Conservation (phyloP, 2,797 vertebrate genomes). For the Threskiornis aethiopicus region DNA sequence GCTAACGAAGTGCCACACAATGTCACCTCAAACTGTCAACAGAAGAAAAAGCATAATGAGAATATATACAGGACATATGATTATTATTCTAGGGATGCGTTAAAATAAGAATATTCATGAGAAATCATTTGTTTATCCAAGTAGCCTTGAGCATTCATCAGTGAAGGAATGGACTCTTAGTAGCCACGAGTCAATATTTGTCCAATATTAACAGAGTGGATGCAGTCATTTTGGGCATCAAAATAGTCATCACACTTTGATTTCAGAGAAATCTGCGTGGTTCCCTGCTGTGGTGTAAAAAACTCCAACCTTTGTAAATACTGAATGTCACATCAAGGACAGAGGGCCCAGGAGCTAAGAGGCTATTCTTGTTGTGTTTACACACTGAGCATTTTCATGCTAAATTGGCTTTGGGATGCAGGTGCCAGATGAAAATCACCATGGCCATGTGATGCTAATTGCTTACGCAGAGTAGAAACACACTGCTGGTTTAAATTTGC, state of each 20-base stretch:
- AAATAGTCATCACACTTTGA: background rate
- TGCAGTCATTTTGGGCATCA: background rate
- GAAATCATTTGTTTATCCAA: constrained; percentile 55
- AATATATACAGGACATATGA: background rate
- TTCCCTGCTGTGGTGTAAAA: background rate
- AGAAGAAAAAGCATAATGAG: background rate
- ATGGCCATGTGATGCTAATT: background rate
- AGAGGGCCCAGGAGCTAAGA: background rate
- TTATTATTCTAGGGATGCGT: background rate
- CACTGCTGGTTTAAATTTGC: background rate
- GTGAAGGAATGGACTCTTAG: background rate
- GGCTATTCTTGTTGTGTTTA: background rate
- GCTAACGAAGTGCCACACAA: background rate
- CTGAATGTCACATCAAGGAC: constrained; percentile 19
- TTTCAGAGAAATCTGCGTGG: background rate
- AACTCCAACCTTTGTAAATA: background rate
- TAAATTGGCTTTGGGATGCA: background rate
- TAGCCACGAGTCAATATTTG: constrained; percentile 48
- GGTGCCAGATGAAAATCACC: constrained; percentile 27
- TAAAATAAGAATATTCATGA: constrained; percentile 54
- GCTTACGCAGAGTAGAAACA: background rate
- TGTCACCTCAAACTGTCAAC: background rate
- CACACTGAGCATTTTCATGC: background rate
- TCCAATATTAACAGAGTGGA: background rate
- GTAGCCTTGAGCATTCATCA: constrained; percentile 42